phyloP scores from a whole-genome alignment of 2,888 invertebrate species.

The Eupithecia centaureata region DNA sequence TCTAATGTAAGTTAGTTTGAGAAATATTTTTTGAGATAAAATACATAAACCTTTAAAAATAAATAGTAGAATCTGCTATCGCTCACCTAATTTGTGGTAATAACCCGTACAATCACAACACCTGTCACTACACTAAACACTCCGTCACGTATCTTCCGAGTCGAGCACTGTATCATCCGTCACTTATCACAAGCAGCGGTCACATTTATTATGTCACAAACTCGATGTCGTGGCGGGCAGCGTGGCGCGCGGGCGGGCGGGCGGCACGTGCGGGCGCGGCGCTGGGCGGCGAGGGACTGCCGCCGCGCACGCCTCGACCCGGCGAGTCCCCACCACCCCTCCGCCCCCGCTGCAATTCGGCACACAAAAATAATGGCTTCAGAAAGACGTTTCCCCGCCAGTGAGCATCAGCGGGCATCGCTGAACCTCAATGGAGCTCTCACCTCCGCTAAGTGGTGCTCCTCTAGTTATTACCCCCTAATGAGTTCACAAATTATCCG shows the following conservation, averaged over 20 bases:
- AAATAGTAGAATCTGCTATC: neutral
- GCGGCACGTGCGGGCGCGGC: slow-evolving; percentile 52
- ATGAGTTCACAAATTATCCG: slow-evolving; percentile 67
- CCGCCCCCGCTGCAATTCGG: slow-evolving; percentile 68
- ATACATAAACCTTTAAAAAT: neutral
- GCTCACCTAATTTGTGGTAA: slow-evolving; percentile 34
- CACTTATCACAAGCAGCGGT: slow-evolving; percentile 40
- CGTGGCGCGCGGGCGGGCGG: slow-evolving; percentile 58
- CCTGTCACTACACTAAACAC: slow-evolving; percentile 54
- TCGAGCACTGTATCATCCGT: slow-evolving; percentile 34
- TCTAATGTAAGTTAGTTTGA: neutral
- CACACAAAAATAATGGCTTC: slow-evolving; percentile 75
- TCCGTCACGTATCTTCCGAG: slow-evolving; percentile 42
- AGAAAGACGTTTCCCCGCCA: slow-evolving; percentile 76
- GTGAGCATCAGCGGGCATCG: slow-evolving; percentile 63
- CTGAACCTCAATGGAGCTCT: slow-evolving; percentile 64
- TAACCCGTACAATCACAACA: slow-evolving; percentile 44
- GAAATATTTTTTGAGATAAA: neutral
- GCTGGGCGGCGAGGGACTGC: slow-evolving; percentile 68
- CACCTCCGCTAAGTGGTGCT: slow-evolving; percentile 69
- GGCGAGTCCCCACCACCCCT: slow-evolving; percentile 61
- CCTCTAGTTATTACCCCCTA: slow-evolving; percentile 71
- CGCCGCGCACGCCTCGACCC: slow-evolving; percentile 80
- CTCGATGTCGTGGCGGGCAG: slow-evolving; percentile 63
- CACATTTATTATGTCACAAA: slow-evolving; percentile 32